Percentiles rank a stretch among this genome's conserved stretches.
Evolutionary conservation across 1,140 invertebrate species (phyloP).

Genomic region (Callitettix versicolor): DNA sequence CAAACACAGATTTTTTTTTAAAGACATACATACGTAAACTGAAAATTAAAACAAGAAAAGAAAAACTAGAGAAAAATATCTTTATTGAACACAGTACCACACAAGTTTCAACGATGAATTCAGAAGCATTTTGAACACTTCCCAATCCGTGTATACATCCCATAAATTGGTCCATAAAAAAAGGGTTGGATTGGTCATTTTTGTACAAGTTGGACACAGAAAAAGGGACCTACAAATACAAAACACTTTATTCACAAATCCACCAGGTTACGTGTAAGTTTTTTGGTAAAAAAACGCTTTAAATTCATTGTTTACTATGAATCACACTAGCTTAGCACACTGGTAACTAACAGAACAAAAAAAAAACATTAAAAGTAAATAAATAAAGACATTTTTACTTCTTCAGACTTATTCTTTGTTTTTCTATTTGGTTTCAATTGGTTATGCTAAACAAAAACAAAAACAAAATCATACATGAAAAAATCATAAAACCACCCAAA

Average conservation of each 20-base stretch:
- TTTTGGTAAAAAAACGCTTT: too few relatives aligned
- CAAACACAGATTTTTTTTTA: background rate
- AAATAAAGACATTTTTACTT: constrained; percentile 4
- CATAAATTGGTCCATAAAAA: constrained; percentile 10
- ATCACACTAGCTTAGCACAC: background rate
- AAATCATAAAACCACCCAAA: too few relatives aligned
- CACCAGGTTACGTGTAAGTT: background rate
- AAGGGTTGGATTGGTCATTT: constrained; percentile 9
- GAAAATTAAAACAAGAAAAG: constrained; percentile 2
- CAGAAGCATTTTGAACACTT: constrained; percentile 3
- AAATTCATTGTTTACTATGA: too few relatives aligned
- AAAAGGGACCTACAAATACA: constrained; percentile 3
- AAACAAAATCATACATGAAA: background rate
- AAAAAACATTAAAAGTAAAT: constrained; percentile 3
- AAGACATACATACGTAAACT: background rate
- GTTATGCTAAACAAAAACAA: constrained; percentile 2
- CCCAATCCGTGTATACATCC: constrained; percentile 4
- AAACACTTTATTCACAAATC: background rate
- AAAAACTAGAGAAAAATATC: background rate
- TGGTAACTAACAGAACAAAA: constrained; percentile 12
- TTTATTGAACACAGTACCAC: constrained; percentile 1
- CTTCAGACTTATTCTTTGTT: constrained; percentile 8
- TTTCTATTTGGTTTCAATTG: constrained; percentile 6
- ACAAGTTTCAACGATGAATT: constrained; percentile 8
- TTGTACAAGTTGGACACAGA: background rate